A percentile compares a stretch with the other conserved stretches of the same genome.
Evolutionary conservation across 2,888 invertebrate genomes (phyloP).

Genomic region (Microctonus hyperodae): DNA sequence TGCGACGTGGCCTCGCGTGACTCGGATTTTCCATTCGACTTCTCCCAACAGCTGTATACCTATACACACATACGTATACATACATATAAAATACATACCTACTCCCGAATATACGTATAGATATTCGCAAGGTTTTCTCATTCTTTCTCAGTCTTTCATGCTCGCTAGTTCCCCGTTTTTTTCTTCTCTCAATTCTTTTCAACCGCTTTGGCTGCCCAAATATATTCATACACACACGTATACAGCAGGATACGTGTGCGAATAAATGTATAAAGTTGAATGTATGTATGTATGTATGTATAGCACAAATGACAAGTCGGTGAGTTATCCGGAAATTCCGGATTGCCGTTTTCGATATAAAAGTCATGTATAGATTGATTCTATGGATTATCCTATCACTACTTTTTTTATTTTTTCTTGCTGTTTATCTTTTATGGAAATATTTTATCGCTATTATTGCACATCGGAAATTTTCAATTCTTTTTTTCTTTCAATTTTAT

Average conservation of each 20-base stretch:
- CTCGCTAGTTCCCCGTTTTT: background rate
- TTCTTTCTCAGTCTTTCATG: background rate
- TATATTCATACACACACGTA: conserved; percentile 18
- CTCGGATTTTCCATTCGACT: conserved; percentile 41
- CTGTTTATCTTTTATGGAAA: background rate
- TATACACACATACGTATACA: conserved; percentile 7
- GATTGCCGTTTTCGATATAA: conserved; percentile 13
- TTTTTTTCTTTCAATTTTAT: background rate
- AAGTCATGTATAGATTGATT: background rate
- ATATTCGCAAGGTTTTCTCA: conserved; percentile 1
- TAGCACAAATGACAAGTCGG: background rate
- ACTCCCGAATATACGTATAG: background rate
- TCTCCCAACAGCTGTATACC: conserved; percentile 22
- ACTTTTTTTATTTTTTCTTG: background rate
- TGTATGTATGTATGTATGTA: background rate
- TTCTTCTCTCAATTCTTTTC: background rate
- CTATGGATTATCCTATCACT: conserved; percentile 8
- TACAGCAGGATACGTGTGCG: background rate
- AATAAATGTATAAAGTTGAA: background rate
- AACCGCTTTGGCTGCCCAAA: background rate
- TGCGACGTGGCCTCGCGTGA: conserved; percentile 44
- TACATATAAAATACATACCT: conserved; percentile 6
- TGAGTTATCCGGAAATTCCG: conserved; percentile 11
- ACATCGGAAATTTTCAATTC: background rate
- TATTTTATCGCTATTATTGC: background rate